phyloP scores from a whole-genome alignment of 1,140 invertebrate genomes.

The Hylyphantes graminicola region DNA sequence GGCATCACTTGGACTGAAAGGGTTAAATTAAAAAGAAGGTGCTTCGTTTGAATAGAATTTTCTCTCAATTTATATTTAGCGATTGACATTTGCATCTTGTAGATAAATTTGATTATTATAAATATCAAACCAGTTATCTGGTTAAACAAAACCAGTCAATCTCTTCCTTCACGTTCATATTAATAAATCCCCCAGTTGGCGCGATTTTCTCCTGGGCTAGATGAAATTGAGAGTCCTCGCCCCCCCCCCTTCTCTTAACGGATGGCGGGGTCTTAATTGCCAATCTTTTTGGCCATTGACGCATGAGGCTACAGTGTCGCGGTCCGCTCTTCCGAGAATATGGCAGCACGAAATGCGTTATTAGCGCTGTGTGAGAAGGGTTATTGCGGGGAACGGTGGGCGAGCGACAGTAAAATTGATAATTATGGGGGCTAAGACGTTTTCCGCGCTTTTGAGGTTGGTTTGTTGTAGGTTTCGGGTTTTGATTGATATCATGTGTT shows the following conservation, averaged over 20 bases:
- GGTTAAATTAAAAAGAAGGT: too few species aligned
- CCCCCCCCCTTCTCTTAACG: background rate
- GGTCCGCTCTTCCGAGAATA: background rate
- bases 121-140: too few species aligned
- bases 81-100: too few species aligned
- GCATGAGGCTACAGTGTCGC: slow-evolving; percentile 5
- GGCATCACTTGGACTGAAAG: too few species aligned
- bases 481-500: too few species aligned
- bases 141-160: too few species aligned
- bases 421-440: too few species aligned
- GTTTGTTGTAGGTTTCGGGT: background rate
- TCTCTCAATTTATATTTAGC: too few species aligned
- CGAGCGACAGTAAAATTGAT: background rate
- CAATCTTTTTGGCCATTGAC: slow-evolving; percentile 22
- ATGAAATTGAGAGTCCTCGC: slow-evolving; percentile 20
- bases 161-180: too few species aligned
- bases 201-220: slow-evolving; percentile 26
- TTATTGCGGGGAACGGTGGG: background rate
- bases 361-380: slow-evolving; percentile 10
- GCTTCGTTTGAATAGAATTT: too few species aligned
- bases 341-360: background rate
- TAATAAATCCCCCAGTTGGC: background rate
- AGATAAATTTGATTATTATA: too few species aligned
- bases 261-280: slow-evolving; percentile 23
- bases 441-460: background rate